These are phyloP conservation scores for Magallana nippona DNA, from an alignment of 2,888 invertebrate species.

Conservation along the genomic window DNA sequence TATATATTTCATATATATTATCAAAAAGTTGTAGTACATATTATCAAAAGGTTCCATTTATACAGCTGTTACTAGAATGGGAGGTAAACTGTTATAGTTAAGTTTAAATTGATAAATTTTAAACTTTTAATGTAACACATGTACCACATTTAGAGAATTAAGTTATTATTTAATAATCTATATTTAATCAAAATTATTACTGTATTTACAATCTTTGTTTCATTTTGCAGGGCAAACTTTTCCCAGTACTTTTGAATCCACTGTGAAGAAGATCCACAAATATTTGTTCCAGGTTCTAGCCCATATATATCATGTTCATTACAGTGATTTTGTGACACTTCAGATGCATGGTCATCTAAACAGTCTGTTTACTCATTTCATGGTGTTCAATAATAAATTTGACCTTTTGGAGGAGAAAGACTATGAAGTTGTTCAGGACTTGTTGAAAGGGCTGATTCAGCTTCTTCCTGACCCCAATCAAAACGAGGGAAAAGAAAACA, in stretches of 20 bases:
- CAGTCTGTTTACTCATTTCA: conserved; percentile 97
- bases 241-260: conserved; percentile 94
- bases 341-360: conserved; percentile 97
- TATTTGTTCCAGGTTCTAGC: conserved; percentile 98
- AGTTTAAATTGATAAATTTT: no score
- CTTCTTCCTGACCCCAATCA: conserved; percentile 72
- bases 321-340: conserved; percentile 95
- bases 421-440: conserved; percentile 94
- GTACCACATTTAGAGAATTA: not conserved
- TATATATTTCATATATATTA: not conserved
- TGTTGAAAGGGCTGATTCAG: conserved; percentile 80
- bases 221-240: conserved; percentile 89
- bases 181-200: no score
- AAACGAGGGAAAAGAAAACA: conserved; percentile 62
- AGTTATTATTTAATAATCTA: not conserved
- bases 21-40: not conserved
- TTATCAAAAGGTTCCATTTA: not conserved
- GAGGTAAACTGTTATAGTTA: no score
- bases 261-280: conserved; percentile 96
- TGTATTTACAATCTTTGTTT: not conserved
- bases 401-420: conserved; percentile 96
- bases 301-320: conserved; percentile 98
- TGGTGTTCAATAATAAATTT: conserved; percentile 91
- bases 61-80: not conserved
- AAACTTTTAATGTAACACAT: no score